phyloP scores from a whole-genome alignment of 23 tunicate species.

The Ascidia mentula region DNA sequence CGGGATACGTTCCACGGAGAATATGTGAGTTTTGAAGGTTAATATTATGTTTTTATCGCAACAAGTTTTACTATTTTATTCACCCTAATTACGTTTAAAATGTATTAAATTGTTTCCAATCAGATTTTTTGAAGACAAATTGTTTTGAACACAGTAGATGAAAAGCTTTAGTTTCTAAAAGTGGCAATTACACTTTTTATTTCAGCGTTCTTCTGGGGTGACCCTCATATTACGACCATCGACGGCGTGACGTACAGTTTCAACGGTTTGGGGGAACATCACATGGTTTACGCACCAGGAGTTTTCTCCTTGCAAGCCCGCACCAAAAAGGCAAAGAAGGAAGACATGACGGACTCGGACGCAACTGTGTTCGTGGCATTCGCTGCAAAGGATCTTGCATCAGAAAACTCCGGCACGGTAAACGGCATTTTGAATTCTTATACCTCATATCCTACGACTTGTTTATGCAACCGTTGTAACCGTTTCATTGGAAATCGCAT shows the following conservation, averaged over 20 bases:
- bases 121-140: too few species aligned
- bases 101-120: too few species aligned
- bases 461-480: too few species aligned
- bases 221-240: constrained; percentile 50
- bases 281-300: constrained; percentile 39
- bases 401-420: constrained; percentile 20
- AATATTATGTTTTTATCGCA: too few species aligned
- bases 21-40: too few species aligned
- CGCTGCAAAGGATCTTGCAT: constrained; percentile 27
- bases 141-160: too few species aligned
- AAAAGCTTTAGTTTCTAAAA: too few species aligned
- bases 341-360: constrained; percentile 24
- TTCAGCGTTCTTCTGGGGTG: constrained; percentile 36
- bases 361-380: constrained; percentile 43
- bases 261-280: constrained; percentile 66
- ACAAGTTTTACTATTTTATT: too few species aligned
- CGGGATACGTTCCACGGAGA: neutral
- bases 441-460: too few species aligned
- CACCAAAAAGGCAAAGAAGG: constrained; percentile 14
- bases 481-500: too few species aligned
- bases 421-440: neutral
- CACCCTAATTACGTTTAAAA: too few species aligned
- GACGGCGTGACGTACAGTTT: constrained; percentile 54
- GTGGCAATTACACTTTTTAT: too few species aligned
- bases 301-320: constrained; percentile 38